Percentiles rank a stretch among this genome's conserved stretches.
phyloP scores from a whole-genome alignment of 2,888 invertebrate species.

The Meganola albula region DNA sequence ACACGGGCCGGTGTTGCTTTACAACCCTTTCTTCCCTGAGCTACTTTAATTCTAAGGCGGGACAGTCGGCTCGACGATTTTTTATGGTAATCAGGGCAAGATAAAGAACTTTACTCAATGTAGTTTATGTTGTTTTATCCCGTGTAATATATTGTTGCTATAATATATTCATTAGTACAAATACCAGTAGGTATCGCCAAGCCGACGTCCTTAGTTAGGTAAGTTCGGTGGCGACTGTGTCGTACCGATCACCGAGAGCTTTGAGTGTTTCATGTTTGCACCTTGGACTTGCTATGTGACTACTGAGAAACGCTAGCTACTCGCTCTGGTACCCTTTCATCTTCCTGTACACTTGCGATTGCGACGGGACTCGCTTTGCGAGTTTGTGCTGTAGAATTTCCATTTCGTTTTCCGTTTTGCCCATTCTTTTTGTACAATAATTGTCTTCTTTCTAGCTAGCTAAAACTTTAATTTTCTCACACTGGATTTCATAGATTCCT shows the following conservation, averaged over 20 bases:
- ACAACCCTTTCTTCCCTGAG: conserved; percentile 23
- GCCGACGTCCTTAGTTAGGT: conserved; percentile 49
- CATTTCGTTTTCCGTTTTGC: conserved; percentile 48
- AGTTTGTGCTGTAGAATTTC: conserved; percentile 34
- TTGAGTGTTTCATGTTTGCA: conserved; percentile 80
- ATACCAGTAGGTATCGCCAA: too few relatives aligned
- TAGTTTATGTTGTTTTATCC: too few relatives aligned
- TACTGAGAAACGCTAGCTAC: conserved; percentile 74
- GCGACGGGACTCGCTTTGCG: conserved; percentile 66
- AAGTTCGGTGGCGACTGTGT: conserved; percentile 63
- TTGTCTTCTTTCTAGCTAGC: not conserved
- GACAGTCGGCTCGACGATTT: conserved; percentile 33
- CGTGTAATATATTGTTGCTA: too few relatives aligned
- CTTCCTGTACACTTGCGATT: conserved; percentile 75
- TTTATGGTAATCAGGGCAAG: too few relatives aligned
- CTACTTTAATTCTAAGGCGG: conserved; percentile 34
- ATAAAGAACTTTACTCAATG: too few relatives aligned
- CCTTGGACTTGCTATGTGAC: conserved; percentile 79
- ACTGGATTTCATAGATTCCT: conserved; percentile 10
- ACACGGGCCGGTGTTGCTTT: conserved; percentile 8
- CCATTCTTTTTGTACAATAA: conserved; percentile 14
- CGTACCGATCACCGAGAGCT: conserved; percentile 73
- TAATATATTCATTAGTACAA: too few relatives aligned
- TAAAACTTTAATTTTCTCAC: not conserved
- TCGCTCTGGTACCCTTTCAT: conserved; percentile 76